Conservation (phyloP, 2,797 vertebrate genomes). For the Oreochromis grahami region DNA sequence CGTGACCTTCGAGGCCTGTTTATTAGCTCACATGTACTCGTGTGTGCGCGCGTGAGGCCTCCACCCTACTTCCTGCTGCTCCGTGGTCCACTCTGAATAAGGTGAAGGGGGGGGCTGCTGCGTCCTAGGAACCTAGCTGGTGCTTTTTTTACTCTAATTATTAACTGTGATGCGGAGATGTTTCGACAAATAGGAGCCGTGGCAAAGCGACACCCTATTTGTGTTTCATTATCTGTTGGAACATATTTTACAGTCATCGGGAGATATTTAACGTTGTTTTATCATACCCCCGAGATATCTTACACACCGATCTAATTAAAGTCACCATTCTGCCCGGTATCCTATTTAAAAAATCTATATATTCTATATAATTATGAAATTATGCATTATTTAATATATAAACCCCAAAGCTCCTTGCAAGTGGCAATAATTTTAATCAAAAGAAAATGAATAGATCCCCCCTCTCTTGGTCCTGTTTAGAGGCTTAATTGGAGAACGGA, state of each 20-base stretch:
- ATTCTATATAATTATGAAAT: conserved; percentile 86
- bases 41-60: not conserved
- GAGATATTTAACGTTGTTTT: conserved; percentile 82
- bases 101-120: conserved; percentile 17
- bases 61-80: not conserved
- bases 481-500: conserved; percentile 73
- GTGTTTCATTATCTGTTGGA: conserved; percentile 82
- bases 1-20: conserved; percentile 62
- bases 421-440: conserved; percentile 83
- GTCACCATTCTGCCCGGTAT: conserved; percentile 75
- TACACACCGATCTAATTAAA: conserved; percentile 84
- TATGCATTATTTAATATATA: conserved; percentile 85
- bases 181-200: conserved; percentile 70
- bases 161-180: conserved; percentile 66
- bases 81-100: conserved; percentile 26
- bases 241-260: conserved; percentile 80
- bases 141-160: conserved; percentile 70
- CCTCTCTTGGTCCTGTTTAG: conserved; percentile 76
- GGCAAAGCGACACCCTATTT: conserved; percentile 77
- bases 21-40: conserved; percentile 44
- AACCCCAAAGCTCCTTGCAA: conserved; percentile 79
- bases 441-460: conserved; percentile 80
- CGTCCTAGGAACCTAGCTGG: conserved; percentile 62
- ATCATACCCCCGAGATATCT: conserved; percentile 83
- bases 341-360: conserved; percentile 84